Base-by-base conservation (phyloP, 1,140 invertebrate genomes). In the Pogonomyrmex barbatus region DNA sequence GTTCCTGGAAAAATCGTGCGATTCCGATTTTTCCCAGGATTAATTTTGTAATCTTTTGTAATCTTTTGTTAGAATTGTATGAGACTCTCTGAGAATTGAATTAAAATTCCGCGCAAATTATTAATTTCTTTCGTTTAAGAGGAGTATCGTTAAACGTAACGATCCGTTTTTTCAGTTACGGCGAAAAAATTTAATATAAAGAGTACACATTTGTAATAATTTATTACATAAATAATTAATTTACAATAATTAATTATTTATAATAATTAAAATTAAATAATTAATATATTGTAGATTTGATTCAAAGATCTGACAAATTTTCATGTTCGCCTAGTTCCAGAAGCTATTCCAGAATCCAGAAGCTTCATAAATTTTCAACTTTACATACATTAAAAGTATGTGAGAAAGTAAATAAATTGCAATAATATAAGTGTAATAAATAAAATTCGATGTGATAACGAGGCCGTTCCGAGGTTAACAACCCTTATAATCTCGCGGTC, bases 21-120 rank as follows among this genome's bases (percentile, higher is more conserved):
- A 0, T 83, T 75, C 8, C 56, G 63, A 54, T 81, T 52, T 70
- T 81, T 81, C 47, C 36, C 52, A 50, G 65, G 47, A 81, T 81
- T 56, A 81, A 81, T 54, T 81, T 39, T n/a, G 63, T 70, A 70
- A 81, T 81, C 63, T 81, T 81, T 70, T 52, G 54, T 56, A 47
- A 81, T 81, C 63, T 81, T 81, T 70, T 52, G 42, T 56, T 47
- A 81, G 77, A n/a, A 70, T 52, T 70, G 36, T 42, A 47, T 42
- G 63, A 47, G 39, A 70, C 36, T 30, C 47, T 17, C 63, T 36
- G 47, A 68, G 47, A 81, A 81, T 81, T 81, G 30, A 81, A 81
- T 68, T 68, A 63, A 10, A 81, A 81, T 81, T 50, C 36, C 8
- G 47, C 47, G 50, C 39, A 42, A 42, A n/a, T 68, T 68, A 81